Evolutionary conservation across 1,140 invertebrate species (phyloP), one percentile per base, ranked within the genome.

Genomic region (Tribolium madens): DNA sequence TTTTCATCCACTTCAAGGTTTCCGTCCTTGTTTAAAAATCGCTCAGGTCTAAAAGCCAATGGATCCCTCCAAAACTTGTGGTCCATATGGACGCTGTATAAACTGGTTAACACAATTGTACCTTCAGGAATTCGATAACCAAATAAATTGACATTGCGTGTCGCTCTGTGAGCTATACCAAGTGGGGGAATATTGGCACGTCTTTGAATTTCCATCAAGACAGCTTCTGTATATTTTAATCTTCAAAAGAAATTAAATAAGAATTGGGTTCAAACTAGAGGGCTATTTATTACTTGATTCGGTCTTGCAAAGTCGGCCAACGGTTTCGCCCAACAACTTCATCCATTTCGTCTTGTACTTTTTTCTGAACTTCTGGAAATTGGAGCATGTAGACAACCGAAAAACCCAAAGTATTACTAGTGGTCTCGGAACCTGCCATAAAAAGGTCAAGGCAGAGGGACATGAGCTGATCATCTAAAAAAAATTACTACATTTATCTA

Each of bases 31-130:
- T 92, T 88, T 10, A 93, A 83, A 84, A 95, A 95, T 79, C 94
- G 84, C 81, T 94, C 91, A 0, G 94, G 94, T 33, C 88, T 84
- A 83, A 96, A 96, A 7, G 81, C 79, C 31, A 90, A 82, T 0
- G 94, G 93, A 80, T 93, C 89, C 3, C 89, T 88, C 93, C 93
- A 95, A 77, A 90, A 86, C 1, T 84, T 80, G 47, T 86, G 78
- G 79, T 95, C 92, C 80, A 92, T 91, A 80, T 94, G 91, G 0
- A 92, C 86, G 14, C 91, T 90, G 85, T 92, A 89, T 13, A 92
- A 84, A 79, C 92, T 92, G 0, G 92, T 86, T 60, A 95, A 85
- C 10, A 95, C 81, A 26, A 90, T 87, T 0, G 93, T 91, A 13
- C 89, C 89, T 91, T 93, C 89, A 0, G 92, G 92, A 84, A 94